Evolutionary conservation across 2,888 invertebrate genomes (phyloP).

Genomic region (Nysson spinosus): DNA sequence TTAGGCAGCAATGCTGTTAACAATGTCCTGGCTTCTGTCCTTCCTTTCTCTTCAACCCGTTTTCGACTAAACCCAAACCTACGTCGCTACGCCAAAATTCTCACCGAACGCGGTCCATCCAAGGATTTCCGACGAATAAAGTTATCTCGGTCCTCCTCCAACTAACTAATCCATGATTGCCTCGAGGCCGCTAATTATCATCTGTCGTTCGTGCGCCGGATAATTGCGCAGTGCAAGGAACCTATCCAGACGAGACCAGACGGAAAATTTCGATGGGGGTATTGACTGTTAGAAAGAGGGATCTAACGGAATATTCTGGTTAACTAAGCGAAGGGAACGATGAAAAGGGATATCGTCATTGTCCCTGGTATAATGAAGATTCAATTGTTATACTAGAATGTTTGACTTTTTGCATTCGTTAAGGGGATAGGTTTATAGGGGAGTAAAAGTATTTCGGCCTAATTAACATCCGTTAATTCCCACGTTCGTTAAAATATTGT

Average conservation of each 20-base stretch:
- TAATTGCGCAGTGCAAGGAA: slow-evolving; percentile 37
- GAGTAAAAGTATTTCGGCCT: too few relatives aligned
- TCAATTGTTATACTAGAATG: too few relatives aligned
- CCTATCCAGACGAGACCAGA: slow-evolving; percentile 6
- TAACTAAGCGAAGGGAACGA: too few relatives aligned
- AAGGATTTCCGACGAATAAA: slow-evolving; percentile 47
- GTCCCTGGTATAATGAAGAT: too few relatives aligned
- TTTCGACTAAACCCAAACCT: slow-evolving; percentile 39
- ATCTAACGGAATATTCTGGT: background rate
- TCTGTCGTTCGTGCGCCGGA: slow-evolving; percentile 17
- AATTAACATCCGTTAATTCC: too few relatives aligned
- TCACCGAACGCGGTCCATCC: slow-evolving; percentile 23
- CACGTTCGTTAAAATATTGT: too few relatives aligned
- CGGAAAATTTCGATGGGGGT: slow-evolving; percentile 21
- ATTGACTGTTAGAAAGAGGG: background rate
- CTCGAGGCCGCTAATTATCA: slow-evolving; percentile 41
- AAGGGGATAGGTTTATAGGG: too few relatives aligned
- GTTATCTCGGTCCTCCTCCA: slow-evolving; percentile 22
- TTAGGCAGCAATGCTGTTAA: slow-evolving; percentile 71
- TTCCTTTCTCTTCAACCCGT: slow-evolving; percentile 22
- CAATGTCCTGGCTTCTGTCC: slow-evolving; percentile 60
- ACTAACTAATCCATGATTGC: slow-evolving; percentile 29
- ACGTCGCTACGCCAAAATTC: slow-evolving; percentile 38
- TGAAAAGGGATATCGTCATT: too few relatives aligned
- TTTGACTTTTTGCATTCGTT: too few relatives aligned